Base-by-base conservation (phyloP, 1,140 invertebrate genomes). In the Monochamus saltuarius region DNA sequence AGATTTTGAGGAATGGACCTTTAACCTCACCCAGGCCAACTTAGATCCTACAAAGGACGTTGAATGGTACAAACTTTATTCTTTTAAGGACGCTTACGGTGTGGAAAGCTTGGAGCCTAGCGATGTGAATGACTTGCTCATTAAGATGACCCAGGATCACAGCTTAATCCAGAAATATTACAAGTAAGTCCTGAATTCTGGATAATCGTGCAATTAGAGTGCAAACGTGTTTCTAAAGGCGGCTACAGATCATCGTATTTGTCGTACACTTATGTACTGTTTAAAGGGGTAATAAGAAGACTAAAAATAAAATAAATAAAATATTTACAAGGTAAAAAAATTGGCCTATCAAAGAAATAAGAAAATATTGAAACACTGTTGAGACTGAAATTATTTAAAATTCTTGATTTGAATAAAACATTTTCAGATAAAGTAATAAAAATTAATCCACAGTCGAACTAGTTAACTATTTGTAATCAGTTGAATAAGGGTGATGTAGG, bases 21-120 rank as follows among this genome's bases (percentile, higher is more conserved):
- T 89, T 65, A 91, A 95, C 73, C 67, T 94, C 1, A 91, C 88
- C 0, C 79, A 84, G 74, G 90, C 91, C 0, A 94, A 94, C 74
- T 59, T 80, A n/a, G 42, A 63, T 42, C 74, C 73, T 1, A 61
- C 78, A 7, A 55, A 75, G 58, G 69, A 71, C 43, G 59, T 60
- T 2, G 68, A 77, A 19, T 90, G 89, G 88, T 84, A 80, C 51
- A 78, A 84, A 70, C 79, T 87, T 4, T 91, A 90, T 68, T 82
- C 84, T 7, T 87, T 90, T 61, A 84, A 80, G 66, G 80, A 86
- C 43, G 81, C 80, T 42, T 91, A 85, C 68, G 79, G 77, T 10
- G 66, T 89, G 1, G 50, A 71, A 4, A 79, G 82, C 49, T 72
- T 85, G 0, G 75, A 77, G 4, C 76, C 82, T 0, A 56, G 67